Evolutionary conservation across 1,140 invertebrate genomes (phyloP), one percentile per base, ranked within the genome.

Genomic region (Drosophila novamexicana): DNA sequence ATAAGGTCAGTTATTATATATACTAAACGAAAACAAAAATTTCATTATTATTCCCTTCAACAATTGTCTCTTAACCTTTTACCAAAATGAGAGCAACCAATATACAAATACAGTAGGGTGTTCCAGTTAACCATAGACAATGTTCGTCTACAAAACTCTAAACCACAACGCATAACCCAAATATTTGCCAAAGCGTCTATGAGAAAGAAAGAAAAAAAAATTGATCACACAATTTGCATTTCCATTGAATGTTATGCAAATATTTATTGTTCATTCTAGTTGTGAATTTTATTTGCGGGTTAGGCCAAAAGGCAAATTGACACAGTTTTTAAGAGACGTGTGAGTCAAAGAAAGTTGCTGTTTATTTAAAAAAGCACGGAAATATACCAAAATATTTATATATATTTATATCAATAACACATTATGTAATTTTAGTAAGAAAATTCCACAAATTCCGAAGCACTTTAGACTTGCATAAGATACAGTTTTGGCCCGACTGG

Each of bases 241-340:
- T 74, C 77, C 66, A 88, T 77, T 89, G 69, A 88, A 68, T 70
- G 44, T 42, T 80, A 88, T 89, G 83, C 83, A 86, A 86, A 86
- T 86, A 80, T 80, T 77, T 64, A 74, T 83, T 82, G 73, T 86
- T 22, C 16, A 29, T 50, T 56, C 64, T 40, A 32, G 53, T 70
- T 80, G 74, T 77, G 62, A 68, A 54, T 64, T 56, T 68, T 67
- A 22, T 62, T 59, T 47, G 18, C 36, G 44, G 22, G 47, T 16
- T 52, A 34, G 18, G 50, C 58, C 18, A 56, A 34, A 50, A 58
- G n/a, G 9, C 70, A 62, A 63, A 54, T 61, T 88, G 83, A 88
- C 83, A 88, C 66, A 83, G 73, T 77, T 88, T 83, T 49, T 65
- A 62, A 49, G 29, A 8, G 8, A 12, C 49, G n/a, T 12, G 16